Percentiles rank a stretch among this genome's conserved stretches.
phyloP scores from a whole-genome alignment of 2,797 vertebrate genomes.

The Ptychobarbus kaznakovi region DNA sequence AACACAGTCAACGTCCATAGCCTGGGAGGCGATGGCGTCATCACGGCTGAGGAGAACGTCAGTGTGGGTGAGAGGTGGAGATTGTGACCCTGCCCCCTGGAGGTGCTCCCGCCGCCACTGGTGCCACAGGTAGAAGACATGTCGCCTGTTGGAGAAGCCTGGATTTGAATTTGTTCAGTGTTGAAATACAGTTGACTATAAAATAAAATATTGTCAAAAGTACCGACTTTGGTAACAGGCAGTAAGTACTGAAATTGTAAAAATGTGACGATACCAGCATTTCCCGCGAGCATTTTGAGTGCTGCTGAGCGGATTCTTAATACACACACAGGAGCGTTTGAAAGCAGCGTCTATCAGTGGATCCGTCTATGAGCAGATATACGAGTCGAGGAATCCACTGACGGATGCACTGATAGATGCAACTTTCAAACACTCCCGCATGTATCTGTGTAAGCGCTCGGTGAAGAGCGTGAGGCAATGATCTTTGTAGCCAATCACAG shows the following conservation, averaged over 20 bases:
- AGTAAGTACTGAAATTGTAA: neutral
- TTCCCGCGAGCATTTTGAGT: too few species aligned
- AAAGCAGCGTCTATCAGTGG: neutral
- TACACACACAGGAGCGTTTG: neutral
- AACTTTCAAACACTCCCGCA: neutral
- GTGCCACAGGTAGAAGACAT: conserved; percentile 89
- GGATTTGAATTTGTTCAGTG: conserved; percentile 23
- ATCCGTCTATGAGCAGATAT: neutral
- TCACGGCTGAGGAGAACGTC: conserved; percentile 66
- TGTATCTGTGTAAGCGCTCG: too few species aligned
- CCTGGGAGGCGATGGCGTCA: conserved; percentile 62
- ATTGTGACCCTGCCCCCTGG: conserved; percentile 58
- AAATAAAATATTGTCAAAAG: neutral
- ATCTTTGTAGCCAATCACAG: neutral
- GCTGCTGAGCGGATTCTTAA: neutral
- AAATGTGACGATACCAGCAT: neutral
- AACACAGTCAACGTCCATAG: conserved; percentile 88
- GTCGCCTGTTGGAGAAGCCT: conserved; percentile 78
- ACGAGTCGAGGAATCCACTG: neutral
- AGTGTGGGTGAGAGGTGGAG: conserved; percentile 61
- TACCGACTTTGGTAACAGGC: neutral
- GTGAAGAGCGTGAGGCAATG: neutral
- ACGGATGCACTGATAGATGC: neutral
- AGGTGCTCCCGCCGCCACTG: conserved; percentile 80
- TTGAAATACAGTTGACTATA: neutral